A percentile compares a stretch with the other conserved stretches of the same genome.
phyloP scores from a whole-genome alignment of 1,140 invertebrate genomes.

The Gryon sp. region DNA sequence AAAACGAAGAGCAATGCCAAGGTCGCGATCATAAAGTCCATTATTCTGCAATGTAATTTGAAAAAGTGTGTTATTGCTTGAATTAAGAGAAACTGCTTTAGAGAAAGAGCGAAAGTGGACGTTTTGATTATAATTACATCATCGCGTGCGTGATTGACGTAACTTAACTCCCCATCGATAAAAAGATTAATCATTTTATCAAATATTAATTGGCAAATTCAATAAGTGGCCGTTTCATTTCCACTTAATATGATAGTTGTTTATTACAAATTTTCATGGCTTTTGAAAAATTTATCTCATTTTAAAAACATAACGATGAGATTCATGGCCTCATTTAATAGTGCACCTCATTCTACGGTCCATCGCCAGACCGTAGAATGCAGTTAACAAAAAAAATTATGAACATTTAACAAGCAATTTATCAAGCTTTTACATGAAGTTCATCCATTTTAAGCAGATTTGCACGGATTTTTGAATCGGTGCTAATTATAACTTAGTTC shows the following conservation, averaged over 20 bases:
- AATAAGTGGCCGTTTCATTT: too few relatives aligned
- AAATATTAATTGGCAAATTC: too few relatives aligned
- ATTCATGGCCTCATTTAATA: slow-evolving; percentile 41
- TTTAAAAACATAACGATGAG: too few relatives aligned
- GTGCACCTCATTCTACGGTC: slow-evolving; percentile 51
- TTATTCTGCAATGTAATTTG: slow-evolving; percentile 56
- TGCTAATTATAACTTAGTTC: slow-evolving; percentile 7
- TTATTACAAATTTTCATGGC: too few relatives aligned
- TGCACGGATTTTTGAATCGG: slow-evolving; percentile 4
- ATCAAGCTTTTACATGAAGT: slow-evolving; percentile 15
- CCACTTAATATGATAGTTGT: background rate
- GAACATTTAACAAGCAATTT: slow-evolving; percentile 46
- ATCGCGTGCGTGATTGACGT: slow-evolving; percentile 1
- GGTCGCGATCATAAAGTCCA: slow-evolving; percentile 39
- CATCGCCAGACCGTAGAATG: slow-evolving; percentile 51
- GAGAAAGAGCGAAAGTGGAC: slow-evolving; percentile 26
- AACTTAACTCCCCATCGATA: background rate
- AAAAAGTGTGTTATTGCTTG: slow-evolving; percentile 43
- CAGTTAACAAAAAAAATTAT: slow-evolving; percentile 52
- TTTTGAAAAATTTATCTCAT: too few relatives aligned
- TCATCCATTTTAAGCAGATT: slow-evolving; percentile 6
- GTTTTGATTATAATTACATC: slow-evolving; percentile 20
- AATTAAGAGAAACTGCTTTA: slow-evolving; percentile 16
- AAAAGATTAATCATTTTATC: too few relatives aligned
- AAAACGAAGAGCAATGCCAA: slow-evolving; percentile 55